phyloP scores from a whole-genome alignment of 1,140 invertebrate species.

The Antheraea mylitta region DNA sequence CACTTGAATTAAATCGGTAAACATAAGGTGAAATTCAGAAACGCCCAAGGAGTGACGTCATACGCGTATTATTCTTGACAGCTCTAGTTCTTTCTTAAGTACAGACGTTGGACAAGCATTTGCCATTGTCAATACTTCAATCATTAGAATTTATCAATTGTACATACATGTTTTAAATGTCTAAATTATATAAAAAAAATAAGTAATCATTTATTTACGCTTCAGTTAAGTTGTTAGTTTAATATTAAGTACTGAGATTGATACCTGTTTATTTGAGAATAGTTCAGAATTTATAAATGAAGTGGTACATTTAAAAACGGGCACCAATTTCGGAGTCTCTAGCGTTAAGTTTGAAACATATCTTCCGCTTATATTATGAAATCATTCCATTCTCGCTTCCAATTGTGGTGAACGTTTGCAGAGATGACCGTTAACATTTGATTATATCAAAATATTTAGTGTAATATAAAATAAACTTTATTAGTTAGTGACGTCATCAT shows the following conservation, averaged over 20 bases:
- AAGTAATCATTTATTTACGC: neutral
- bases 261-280: constrained; percentile 29
- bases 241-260: constrained; percentile 32
- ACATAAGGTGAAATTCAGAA: no score
- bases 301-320: constrained; percentile 12
- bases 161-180: no score
- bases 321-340: constrained; percentile 31
- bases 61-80: no score
- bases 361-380: constrained; percentile 38
- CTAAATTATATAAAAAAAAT: neutral
- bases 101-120: no score
- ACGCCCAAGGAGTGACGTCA: no score
- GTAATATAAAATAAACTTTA: no score
- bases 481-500: no score
- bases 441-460: no score
- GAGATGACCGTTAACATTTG: constrained; percentile 11
- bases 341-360: constrained; percentile 32
- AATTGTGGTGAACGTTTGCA: constrained; percentile 22
- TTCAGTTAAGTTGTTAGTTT: neutral
- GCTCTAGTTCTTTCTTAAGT: no score
- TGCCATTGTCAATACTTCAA: no score
- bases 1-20: neutral
- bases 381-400: constrained; percentile 58
- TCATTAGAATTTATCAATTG: no score
- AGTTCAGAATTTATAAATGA: constrained; percentile 15